A percentile compares a stretch with the other conserved stretches of the same genome.
Evolutionary conservation across 1,140 invertebrate genomes (phyloP).

Genomic region (Zaprionus tsacasi): DNA sequence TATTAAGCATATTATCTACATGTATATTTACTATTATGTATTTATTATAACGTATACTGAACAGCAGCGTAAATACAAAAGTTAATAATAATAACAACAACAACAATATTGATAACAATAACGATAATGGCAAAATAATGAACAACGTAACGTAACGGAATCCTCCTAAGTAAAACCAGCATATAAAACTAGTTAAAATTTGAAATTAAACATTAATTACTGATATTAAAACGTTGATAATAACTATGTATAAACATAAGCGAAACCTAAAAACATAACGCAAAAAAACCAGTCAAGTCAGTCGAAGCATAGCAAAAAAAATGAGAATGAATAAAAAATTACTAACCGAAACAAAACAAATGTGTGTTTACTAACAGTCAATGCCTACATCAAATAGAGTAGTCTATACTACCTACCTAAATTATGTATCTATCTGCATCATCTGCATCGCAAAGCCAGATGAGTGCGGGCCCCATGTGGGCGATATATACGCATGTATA

Average conservation of each 20-base stretch:
- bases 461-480: constrained; percentile 39
- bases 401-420: not conserved
- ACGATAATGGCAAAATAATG: constrained; percentile 58
- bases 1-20: constrained; percentile 83
- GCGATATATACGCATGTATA: constrained; percentile 34
- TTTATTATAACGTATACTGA: constrained; percentile 81
- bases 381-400: constrained; percentile 51
- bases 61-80: constrained; percentile 59
- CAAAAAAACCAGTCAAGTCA: constrained; percentile 78
- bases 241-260: constrained; percentile 70
- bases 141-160: constrained; percentile 72
- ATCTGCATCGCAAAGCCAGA: not conserved
- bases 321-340: constrained; percentile 36
- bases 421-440: constrained; percentile 18
- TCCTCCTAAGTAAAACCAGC: constrained; percentile 73
- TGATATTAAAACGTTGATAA: constrained; percentile 68
- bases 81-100: constrained; percentile 35
- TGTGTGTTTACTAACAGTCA: constrained; percentile 68
- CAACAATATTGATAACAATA: constrained; percentile 3
- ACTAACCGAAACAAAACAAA: constrained; percentile 54
- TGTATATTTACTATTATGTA: constrained; percentile 83
- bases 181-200: constrained; percentile 70
- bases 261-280: constrained; percentile 8
- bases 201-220: constrained; percentile 51
- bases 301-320: constrained; percentile 70